phyloP scores from a whole-genome alignment of 2,797 vertebrate genomes.

The Catostomus latipinnis region DNA sequence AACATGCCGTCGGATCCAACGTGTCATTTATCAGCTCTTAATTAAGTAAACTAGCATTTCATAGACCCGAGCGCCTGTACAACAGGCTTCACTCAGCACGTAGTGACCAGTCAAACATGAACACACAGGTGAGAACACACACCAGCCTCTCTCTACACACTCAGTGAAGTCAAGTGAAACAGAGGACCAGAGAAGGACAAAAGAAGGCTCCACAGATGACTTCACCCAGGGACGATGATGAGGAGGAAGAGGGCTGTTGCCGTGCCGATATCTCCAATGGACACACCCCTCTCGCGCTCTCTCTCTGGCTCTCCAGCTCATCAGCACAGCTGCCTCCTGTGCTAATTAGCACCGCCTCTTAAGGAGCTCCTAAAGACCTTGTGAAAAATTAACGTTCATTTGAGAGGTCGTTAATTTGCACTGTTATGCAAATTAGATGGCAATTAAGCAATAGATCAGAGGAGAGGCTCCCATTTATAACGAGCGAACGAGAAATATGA shows the following conservation, averaged over 20 bases:
- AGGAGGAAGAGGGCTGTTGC: constrained; percentile 53
- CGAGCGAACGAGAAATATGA: constrained; percentile 82
- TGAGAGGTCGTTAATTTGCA: constrained; percentile 90
- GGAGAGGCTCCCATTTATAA: constrained; percentile 86
- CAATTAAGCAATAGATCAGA: constrained; percentile 88
- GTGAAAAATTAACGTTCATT: constrained; percentile 89
- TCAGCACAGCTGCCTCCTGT: constrained; percentile 84
- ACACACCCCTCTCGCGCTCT: constrained; percentile 55
- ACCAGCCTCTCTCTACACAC: neutral
- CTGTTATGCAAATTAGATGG: constrained; percentile 89
- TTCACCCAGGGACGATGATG: constrained; percentile 57
- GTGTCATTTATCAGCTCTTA: constrained; percentile 77
- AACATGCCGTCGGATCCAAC: constrained; percentile 71
- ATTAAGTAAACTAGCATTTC: constrained; percentile 71
- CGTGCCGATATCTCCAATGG: constrained; percentile 27
- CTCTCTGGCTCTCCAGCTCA: constrained; percentile 74
- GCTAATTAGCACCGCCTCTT: constrained; percentile 87
- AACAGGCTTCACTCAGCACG: constrained; percentile 36
- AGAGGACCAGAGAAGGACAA: constrained; percentile 9
- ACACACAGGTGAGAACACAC: constrained; percentile 40
- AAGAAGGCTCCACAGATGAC: constrained; percentile 40
- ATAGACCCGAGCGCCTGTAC: constrained; percentile 56
- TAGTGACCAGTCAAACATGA: constrained; percentile 22
- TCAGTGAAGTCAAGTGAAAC: constrained; percentile 5
- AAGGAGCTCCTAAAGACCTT: constrained; percentile 90